These are phyloP conservation scores for Hydrocynus forskahlii DNA, from an alignment of 2,797 vertebrate species.

Conservation along the genomic window DNA sequence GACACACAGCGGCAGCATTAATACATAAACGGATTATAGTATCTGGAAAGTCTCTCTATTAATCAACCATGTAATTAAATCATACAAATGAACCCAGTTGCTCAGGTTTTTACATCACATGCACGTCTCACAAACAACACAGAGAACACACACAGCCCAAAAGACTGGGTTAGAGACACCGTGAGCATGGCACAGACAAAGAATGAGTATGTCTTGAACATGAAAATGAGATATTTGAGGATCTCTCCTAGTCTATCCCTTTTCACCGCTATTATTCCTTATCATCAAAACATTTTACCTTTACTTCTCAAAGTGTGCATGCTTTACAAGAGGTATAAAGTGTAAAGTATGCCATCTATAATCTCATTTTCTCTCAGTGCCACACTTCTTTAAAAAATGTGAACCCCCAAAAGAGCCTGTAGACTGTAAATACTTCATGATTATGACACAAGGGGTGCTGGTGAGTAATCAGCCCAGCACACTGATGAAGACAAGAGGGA, in stretches of 20 bases:
- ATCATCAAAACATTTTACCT: too few relatives aligned
- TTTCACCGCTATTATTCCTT: too few relatives aligned
- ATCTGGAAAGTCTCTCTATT: slow-evolving; percentile 1
- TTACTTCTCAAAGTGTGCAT: too few relatives aligned
- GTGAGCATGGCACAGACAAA: slow-evolving; percentile 16
- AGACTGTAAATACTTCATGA: slow-evolving; percentile 48
- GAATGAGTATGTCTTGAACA: not conserved
- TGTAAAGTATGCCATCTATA: not conserved
- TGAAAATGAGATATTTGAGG: too few relatives aligned
- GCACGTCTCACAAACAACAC: slow-evolving; percentile 10
- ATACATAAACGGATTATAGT: not conserved
- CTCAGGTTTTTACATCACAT: slow-evolving; percentile 20
- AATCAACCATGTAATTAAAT: not conserved
- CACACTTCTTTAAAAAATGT: not conserved
- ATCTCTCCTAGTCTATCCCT: not conserved
- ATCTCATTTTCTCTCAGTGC: slow-evolving; percentile 23
- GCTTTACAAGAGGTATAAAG: too few relatives aligned
- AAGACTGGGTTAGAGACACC: slow-evolving; percentile 6
- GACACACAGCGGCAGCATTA: not conserved
- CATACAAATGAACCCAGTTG: not conserved
- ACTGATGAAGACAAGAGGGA: slow-evolving; percentile 22
- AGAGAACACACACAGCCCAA: slow-evolving; percentile 2
- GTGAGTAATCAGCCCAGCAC: slow-evolving; percentile 57
- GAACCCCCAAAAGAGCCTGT: slow-evolving; percentile 25
- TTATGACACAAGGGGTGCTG: slow-evolving; percentile 52